These are phyloP conservation scores for Brachionus manjavacas DNA, from an alignment of 1,140 invertebrate species.

Conservation along the genomic window DNA sequence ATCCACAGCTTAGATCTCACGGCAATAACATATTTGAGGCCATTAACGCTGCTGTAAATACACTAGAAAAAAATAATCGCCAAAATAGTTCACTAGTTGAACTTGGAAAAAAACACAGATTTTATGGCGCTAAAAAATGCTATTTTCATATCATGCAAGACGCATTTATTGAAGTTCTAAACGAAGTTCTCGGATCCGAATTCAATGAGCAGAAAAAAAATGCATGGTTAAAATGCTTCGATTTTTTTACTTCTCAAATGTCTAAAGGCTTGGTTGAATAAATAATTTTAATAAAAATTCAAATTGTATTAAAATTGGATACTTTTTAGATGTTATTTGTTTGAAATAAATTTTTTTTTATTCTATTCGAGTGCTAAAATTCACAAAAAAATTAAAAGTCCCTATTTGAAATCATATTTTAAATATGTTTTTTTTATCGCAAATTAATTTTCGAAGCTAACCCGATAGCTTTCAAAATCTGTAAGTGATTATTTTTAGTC, in stretches of 20 bases:
- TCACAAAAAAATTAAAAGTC: too few relatives aligned
- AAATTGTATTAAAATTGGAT: too few relatives aligned
- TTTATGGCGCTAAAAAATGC: conserved; percentile 17
- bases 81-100: neutral
- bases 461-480: too few relatives aligned
- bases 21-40: conserved; percentile 38
- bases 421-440: too few relatives aligned
- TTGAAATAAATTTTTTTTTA: too few relatives aligned
- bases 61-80: neutral
- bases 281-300: neutral
- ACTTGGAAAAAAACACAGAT: conserved; percentile 15
- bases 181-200: neutral
- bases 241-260: conserved; percentile 26
- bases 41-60: conserved; percentile 23
- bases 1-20: conserved; percentile 9
- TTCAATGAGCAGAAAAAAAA: neutral
- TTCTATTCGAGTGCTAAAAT: too few relatives aligned
- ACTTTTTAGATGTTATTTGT: neutral
- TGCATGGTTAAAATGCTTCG: conserved; percentile 20
- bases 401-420: too few relatives aligned
- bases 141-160: conserved; percentile 33
- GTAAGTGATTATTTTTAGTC: too few relatives aligned
- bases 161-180: conserved; percentile 3
- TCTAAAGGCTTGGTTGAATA: conserved; percentile 5
- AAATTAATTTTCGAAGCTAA: too few relatives aligned